Conservation (phyloP, 2,113 vertebrate genomes). For the Catharus bicknelli region DNA sequence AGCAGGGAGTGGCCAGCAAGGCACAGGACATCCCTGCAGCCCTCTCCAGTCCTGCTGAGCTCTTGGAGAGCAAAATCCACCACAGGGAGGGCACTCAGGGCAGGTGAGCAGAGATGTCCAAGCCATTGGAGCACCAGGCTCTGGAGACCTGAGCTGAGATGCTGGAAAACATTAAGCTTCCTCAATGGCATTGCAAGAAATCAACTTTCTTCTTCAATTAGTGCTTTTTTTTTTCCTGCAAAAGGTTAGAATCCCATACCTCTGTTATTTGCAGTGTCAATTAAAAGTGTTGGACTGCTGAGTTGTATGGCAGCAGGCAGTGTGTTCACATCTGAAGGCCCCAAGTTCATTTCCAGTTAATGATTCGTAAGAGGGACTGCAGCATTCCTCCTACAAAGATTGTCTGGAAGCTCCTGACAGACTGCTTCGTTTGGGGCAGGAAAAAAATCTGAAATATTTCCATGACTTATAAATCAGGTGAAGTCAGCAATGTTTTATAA, state of each 20-base stretch:
- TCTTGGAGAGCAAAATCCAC: neutral
- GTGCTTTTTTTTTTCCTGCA: neutral
- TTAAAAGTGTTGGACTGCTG: neutral
- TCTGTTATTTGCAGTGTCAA: neutral
- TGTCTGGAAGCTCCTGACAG: neutral
- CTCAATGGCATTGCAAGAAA: neutral
- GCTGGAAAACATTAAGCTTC: neutral
- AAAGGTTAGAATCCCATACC: neutral
- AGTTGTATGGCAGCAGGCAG: rapidly evolving
- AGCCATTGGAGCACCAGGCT: neutral
- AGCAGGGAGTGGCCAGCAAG: rapidly evolving
- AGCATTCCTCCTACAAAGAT: neutral
- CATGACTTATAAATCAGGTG: neutral
- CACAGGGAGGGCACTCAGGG: neutral
- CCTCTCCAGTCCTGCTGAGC: neutral
- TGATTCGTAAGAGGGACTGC: neutral
- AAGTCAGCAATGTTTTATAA: neutral
- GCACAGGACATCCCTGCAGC: neutral
- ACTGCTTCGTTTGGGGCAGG: neutral
- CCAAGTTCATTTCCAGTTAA: conserved; percentile 26
- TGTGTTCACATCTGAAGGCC: neutral
- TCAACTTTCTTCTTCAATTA: neutral
- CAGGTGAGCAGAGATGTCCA: neutral
- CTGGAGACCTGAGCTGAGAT: neutral
- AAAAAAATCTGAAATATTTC: neutral